These are phyloP conservation scores for Cathartes aura DNA, from an alignment of 2,113 vertebrate genomes.

Conservation along the genomic window DNA sequence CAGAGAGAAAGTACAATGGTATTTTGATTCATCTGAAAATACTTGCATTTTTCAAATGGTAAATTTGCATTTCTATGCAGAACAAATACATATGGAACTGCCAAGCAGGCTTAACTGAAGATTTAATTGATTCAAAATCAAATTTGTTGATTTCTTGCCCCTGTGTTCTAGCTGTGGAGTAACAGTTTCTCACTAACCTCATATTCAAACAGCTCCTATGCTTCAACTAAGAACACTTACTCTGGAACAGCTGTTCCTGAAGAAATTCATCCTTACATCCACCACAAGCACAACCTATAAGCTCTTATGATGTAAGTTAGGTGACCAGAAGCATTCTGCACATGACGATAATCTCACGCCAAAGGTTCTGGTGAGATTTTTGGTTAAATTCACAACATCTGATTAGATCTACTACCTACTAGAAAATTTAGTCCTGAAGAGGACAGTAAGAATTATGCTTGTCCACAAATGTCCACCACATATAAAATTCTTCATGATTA, in stretches of 20 bases:
- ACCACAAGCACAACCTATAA: neutral
- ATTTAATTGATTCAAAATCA: neutral
- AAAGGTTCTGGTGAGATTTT: slow-evolving; percentile 34
- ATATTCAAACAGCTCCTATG: neutral
- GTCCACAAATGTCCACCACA: slow-evolving; percentile 79
- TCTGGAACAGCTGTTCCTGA: neutral
- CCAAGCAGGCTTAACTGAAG: neutral
- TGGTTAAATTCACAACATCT: slow-evolving; percentile 50
- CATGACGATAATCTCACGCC: slow-evolving; percentile 85
- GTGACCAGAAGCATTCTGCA: neutral
- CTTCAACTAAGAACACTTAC: neutral
- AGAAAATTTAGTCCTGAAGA: slow-evolving; percentile 89
- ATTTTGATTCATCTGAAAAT: neutral
- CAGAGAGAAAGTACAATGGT: neutral
- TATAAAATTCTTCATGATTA: neutral
- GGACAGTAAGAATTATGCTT: slow-evolving; percentile 87
- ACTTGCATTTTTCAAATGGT: neutral
- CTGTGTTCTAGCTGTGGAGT: neutral
- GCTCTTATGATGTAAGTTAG: neutral
- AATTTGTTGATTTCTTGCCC: neutral
- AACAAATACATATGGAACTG: neutral
- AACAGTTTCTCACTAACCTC: neutral
- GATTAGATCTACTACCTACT: slow-evolving; percentile 87
- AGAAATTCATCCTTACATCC: neutral
- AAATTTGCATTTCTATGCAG: neutral